phyloP scores from a whole-genome alignment of 2,888 invertebrate genomes.

The Drosophila phalerata region DNA sequence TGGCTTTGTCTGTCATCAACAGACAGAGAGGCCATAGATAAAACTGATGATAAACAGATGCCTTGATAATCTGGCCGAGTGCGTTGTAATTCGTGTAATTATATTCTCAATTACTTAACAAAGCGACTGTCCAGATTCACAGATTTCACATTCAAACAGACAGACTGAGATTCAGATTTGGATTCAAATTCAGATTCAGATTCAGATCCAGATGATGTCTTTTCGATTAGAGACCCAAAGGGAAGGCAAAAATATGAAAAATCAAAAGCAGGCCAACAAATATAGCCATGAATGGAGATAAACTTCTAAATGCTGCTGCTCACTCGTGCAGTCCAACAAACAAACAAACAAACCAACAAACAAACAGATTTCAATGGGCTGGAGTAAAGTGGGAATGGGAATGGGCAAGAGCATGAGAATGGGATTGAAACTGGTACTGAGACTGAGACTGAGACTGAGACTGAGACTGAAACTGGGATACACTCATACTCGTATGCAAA shows the following conservation, averaged over 20 bases:
- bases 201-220: constrained; percentile 33
- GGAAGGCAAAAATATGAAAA: constrained; percentile 54
- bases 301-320: constrained; percentile 74
- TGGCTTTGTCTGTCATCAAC: constrained; percentile 73
- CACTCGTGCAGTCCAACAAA: constrained; percentile 65
- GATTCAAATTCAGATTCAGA: constrained; percentile 31
- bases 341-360: constrained; percentile 30
- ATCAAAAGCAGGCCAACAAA: constrained; percentile 65
- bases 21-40: constrained; percentile 57
- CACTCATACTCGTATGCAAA: constrained; percentile 65
- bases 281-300: constrained; percentile 78
- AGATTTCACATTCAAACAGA: constrained; percentile 10
- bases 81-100: constrained; percentile 84
- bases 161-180: constrained; percentile 32
- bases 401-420: neutral
- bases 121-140: constrained; percentile 40
- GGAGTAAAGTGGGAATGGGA: constrained; percentile 9
- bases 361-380: constrained; percentile 27
- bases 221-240: constrained; percentile 38
- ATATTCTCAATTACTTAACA: constrained; percentile 84
- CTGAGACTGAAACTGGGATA: neutral
- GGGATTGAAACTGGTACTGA: constrained; percentile 21
- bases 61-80: constrained; percentile 75
- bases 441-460: neutral
- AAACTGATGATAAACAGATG: constrained; percentile 65